Evolutionary conservation across 2,797 vertebrate genomes (phyloP), one percentile per base, ranked within the genome.

Genomic region (Tamandua tetradactyla): DNA sequence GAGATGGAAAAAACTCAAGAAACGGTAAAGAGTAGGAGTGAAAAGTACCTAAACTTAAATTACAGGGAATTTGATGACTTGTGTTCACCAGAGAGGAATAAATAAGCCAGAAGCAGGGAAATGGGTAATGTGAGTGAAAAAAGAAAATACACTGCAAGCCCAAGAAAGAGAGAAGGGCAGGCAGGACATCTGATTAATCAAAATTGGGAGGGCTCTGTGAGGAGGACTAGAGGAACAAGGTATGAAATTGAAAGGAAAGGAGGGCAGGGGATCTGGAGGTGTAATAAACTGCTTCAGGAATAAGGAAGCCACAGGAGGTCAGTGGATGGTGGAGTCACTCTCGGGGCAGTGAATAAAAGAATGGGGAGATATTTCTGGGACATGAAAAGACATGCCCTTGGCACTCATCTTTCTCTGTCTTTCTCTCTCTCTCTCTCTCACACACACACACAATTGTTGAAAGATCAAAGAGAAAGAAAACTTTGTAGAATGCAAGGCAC

Each of bases 251-350:
- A 40, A 0, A 3, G 18, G 18, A 49, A 57, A 6, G 57, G 13
- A 0, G 0, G 44, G 32, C 8, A 25, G 66, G 14, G 57, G 57
- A 2, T 9, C 3, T 7, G 1, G 6, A 47, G 6, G n/a, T 32
- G 6, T 17, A 12, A 18, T 3, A 7, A 27, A 49, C n/a, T 12
- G 32, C 59, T 23, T 62, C 25, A 5, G 32, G 47, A 37, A 62
- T 13, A 17, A 59, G 42, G 7, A 18, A 12, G 14, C 35, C 32
- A 0, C 10, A 3, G 13, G 49, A 52, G 35, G 42, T 49, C 27
- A 22, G 35, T 9, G 30, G 23, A 30, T 10, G 1, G 7, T 4
- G 14, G 9, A 2, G 25, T 18, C 27, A 14, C 11, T 44, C 1
- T 15, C 11, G 11, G 49, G 22, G 32, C 0, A 0, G 20, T 0